Percentiles rank a stretch among this genome's conserved stretches.
Conservation (phyloP, 2,888 invertebrate genomes). For the Dendrolimus houi region DNA sequence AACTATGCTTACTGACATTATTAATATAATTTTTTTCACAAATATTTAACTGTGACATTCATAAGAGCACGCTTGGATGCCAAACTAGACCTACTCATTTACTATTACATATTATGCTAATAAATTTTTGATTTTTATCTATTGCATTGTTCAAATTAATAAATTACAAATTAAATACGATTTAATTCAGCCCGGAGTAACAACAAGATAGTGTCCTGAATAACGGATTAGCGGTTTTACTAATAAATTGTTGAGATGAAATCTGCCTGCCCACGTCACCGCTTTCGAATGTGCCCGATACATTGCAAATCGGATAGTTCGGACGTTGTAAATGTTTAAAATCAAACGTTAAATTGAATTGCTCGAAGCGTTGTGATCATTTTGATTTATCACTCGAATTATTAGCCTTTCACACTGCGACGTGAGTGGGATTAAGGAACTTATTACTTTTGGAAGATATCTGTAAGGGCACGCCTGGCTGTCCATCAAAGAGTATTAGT, state of each 20-base stretch:
- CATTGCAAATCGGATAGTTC: not conserved
- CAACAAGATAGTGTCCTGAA: not conserved
- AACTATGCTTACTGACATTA: too few relatives aligned
- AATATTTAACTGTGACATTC: too few relatives aligned
- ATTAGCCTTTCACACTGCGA: not conserved
- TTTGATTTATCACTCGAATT: not conserved
- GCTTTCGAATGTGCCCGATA: not conserved
- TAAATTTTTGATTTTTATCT: too few relatives aligned
- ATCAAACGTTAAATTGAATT: not conserved
- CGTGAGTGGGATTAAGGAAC: not conserved
- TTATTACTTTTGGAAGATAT: too few relatives aligned
- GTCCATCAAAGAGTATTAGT: too few relatives aligned
- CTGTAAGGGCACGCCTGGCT: too few relatives aligned
- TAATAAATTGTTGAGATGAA: slow-evolving; percentile 12
- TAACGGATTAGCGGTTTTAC: slow-evolving; percentile 7
- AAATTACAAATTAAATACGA: not conserved
- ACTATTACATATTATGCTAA: too few relatives aligned
- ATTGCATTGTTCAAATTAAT: too few relatives aligned
- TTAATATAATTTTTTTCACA: too few relatives aligned
- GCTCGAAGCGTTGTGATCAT: not conserved
- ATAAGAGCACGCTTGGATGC: too few relatives aligned
- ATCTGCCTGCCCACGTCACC: slow-evolving; percentile 3
- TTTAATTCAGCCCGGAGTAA: not conserved
- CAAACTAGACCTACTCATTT: too few relatives aligned
- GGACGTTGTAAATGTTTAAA: not conserved